Base-by-base conservation (phyloP, 1,140 invertebrate genomes). In the Tribolium madens region DNA sequence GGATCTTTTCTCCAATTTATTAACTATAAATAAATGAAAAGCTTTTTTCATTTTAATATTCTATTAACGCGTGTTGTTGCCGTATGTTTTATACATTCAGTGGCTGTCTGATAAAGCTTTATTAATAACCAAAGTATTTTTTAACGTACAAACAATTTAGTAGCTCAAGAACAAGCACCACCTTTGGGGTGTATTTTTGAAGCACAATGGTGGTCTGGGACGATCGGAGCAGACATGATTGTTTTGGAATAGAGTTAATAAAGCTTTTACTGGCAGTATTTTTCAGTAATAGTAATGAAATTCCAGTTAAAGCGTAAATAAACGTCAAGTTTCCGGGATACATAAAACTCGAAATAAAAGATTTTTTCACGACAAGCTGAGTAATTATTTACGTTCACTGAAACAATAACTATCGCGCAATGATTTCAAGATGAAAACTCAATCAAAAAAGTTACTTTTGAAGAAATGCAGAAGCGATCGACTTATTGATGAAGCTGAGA, bases 291-390 rank as follows among this genome's bases (percentile, higher is more conserved):
- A 72, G 50, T 52, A 50, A 72, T 72, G 70, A 72, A 72, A 71
- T 48, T 71, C 33, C 36, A 71, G 68, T 50, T 71, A 71, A 71
- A 71, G 36, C 46, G 46, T 72, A 46, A 52, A 72, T 72, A 50
- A 72, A 72, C 50, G 46, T 72, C 70, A 72, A 72, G 70, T 72
- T 72, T 72, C 70, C 70, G 70, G 70, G 21, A 72, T 52, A 72
- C 42, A 72, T 72, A 72, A 72, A 72, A 72, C 26, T 18, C 14
- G 18, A 72, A 72, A 72, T 72, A 72, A 48, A 50, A 71, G 42
- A 50, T 72, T 72, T 50, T 72, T 72, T 52, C 13, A 18, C 42
- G 68, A 10, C n/a, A 18, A 71, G 42, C 17, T 47, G 42, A 17
- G 70, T 72, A 72, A 50, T 72, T 72, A 72, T 52, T 72, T 72